Conservation (phyloP, 1,140 invertebrate species). For the Mesaphorura yosii region DNA sequence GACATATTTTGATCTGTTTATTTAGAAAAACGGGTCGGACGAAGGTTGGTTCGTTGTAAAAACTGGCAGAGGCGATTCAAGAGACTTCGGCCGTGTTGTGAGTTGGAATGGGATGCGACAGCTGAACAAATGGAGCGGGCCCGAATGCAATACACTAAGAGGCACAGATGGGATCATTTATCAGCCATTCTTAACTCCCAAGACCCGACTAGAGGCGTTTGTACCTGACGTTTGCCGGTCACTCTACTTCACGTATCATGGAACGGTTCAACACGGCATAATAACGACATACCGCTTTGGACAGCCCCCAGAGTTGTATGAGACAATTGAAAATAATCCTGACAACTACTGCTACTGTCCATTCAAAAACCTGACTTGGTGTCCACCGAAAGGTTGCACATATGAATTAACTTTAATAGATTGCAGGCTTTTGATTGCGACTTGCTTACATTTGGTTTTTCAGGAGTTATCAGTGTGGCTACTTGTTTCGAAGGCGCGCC, state of each 20-base stretch:
- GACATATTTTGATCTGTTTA: background rate
- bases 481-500: conserved; percentile 2
- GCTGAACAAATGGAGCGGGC: conserved; percentile 45
- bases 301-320: too few species aligned
- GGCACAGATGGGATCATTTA: conserved; percentile 1
- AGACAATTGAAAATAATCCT: too few species aligned
- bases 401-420: too few species aligned
- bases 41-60: conserved; percentile 41
- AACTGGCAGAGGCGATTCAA: conserved; percentile 52
- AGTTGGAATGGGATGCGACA: conserved; percentile 46
- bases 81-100: conserved; percentile 51
- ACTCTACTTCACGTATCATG: background rate
- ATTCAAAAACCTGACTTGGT: too few species aligned
- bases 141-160: conserved; percentile 15
- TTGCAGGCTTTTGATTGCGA: too few species aligned
- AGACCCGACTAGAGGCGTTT: background rate
- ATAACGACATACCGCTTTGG: too few species aligned
- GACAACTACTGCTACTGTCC: too few species aligned
- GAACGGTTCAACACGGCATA: too few species aligned
- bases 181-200: background rate
- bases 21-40: conserved; percentile 5
- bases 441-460: too few species aligned
- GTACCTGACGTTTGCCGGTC: background rate
- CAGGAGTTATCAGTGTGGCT: too few species aligned
- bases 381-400: too few species aligned